Base-by-base conservation (phyloP, 2,797 vertebrate species). In the Microhierax caerulescens region DNA sequence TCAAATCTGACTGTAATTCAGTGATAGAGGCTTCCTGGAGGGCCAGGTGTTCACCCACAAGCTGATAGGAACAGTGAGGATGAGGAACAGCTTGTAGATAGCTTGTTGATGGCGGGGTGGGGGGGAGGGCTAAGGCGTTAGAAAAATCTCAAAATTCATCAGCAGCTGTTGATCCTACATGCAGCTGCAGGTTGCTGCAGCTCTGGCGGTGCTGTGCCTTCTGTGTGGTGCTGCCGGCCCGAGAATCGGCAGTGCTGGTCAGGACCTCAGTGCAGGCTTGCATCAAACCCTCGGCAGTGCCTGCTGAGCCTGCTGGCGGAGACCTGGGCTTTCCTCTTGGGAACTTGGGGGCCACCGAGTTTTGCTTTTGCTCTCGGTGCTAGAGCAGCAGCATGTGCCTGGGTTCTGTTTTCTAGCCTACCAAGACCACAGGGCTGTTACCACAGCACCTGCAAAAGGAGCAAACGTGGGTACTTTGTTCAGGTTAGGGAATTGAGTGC, bases 31-130 rank as follows among this genome's bases (percentile, higher is more conserved):
- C 41, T 90, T 92, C 51, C 65, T 90, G 93, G 61, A 73, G 61
- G 22, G 47, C 41, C 80, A 90, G 73, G 68, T 95, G 84, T 84
- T 95, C 74, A 51, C 73, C 77, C 76, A 11, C 37, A 93, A 72
- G 68, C 48, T 61, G 61, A 60, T 81, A 50, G 0, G 3, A 93
- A 37, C 25, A 50, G 54, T 4, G 9, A 64, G 74, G 68, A 37
- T 89, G 81, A 87, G 51, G 63, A 94, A 43, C 60, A 74, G 67
- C n/a, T 85, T 3, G 1, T 43, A 87, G 64, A 53, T 79, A 28
- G 0, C 5, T 73, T 74, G 82, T 79, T n/a, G 60, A 13, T 48
- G 0, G 3, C 5, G 20, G 36, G 20, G 20, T n/a, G n/a, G 17
- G 14, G 28, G 51, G 25, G 59, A 48, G 23, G 41, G 39, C 27